Evolutionary conservation across 2,888 invertebrate species (phyloP).

Genomic region (Yponomeuta cagnagella): DNA sequence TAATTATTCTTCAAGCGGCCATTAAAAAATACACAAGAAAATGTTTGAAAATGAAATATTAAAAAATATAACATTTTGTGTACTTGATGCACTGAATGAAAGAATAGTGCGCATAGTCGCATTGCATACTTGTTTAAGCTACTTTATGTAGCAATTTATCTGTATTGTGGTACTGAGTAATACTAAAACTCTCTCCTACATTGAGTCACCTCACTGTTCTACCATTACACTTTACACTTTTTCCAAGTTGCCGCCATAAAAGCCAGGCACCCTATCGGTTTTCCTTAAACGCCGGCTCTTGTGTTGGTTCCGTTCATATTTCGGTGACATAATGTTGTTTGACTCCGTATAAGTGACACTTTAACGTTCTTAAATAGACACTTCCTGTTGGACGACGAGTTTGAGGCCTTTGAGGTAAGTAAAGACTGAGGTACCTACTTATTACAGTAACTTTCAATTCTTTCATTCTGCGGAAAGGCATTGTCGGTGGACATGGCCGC

Average conservation of each 20-base stretch:
- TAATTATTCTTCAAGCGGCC: too few relatives aligned
- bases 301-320: conserved; percentile 43
- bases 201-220: background rate
- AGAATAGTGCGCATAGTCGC: too few relatives aligned
- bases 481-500: too few relatives aligned
- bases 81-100: too few relatives aligned
- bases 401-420: background rate
- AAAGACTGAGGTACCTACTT: background rate
- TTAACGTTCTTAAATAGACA: conserved; percentile 56
- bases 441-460: too few relatives aligned
- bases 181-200: background rate
- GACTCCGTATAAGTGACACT: conserved; percentile 34
- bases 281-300: conserved; percentile 41
- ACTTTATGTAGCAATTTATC: too few relatives aligned
- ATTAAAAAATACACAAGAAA: too few relatives aligned
- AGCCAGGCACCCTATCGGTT: conserved; percentile 55
- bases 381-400: conserved; percentile 41
- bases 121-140: too few relatives aligned
- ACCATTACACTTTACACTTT: background rate
- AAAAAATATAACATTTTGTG: too few relatives aligned
- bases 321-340: conserved; percentile 42
- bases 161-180: too few relatives aligned
- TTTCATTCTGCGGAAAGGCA: too few relatives aligned
- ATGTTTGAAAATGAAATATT: too few relatives aligned
- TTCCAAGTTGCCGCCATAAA: conserved; percentile 17